These are phyloP conservation scores for Liodrosophila aerea DNA, from an alignment of 2,888 invertebrate species.

Conservation along the genomic window DNA sequence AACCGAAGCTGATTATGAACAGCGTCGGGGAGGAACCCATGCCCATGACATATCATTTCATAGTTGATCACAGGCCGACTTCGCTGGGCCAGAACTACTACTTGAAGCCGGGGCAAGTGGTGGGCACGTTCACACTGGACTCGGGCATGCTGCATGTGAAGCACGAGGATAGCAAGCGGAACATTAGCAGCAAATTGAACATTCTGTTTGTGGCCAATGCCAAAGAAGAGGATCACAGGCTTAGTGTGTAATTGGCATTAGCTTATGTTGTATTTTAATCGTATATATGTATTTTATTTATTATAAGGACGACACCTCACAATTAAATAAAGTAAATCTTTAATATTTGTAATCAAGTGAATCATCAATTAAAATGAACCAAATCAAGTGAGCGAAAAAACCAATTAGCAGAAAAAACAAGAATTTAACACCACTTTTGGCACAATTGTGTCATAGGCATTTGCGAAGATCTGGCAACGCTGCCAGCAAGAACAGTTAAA, in stretches of 20 bases:
- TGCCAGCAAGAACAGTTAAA: too few relatives aligned
- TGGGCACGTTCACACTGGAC: slow-evolving; percentile 55
- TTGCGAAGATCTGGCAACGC: too few relatives aligned
- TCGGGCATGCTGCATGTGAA: slow-evolving; percentile 57
- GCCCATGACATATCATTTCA: slow-evolving; percentile 60
- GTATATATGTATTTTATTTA: too few relatives aligned
- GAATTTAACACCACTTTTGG: too few relatives aligned
- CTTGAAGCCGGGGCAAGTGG: slow-evolving; percentile 75
- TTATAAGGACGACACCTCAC: too few relatives aligned
- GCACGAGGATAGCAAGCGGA: slow-evolving; percentile 40
- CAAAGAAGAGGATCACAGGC: slow-evolving; percentile 17
- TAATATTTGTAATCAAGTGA: too few relatives aligned
- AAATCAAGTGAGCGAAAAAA: too few relatives aligned
- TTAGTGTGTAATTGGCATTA: neutral
- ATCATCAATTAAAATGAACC: too few relatives aligned
- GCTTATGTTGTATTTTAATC: too few relatives aligned
- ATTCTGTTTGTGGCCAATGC: slow-evolving; percentile 67
- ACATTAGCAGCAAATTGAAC: slow-evolving; percentile 68
- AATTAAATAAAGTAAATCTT: too few relatives aligned
- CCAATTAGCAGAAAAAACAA: too few relatives aligned
- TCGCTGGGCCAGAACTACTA: slow-evolving; percentile 70
- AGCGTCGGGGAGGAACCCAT: slow-evolving; percentile 14
- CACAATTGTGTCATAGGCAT: too few relatives aligned
- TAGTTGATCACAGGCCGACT: slow-evolving; percentile 72
- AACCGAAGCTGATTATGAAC: slow-evolving; percentile 32